Percentiles rank a stretch among this genome's conserved stretches.
These are phyloP conservation scores for Acipenser ruthenus DNA, from an alignment of 2,797 vertebrate species.

Conservation along the genomic window DNA sequence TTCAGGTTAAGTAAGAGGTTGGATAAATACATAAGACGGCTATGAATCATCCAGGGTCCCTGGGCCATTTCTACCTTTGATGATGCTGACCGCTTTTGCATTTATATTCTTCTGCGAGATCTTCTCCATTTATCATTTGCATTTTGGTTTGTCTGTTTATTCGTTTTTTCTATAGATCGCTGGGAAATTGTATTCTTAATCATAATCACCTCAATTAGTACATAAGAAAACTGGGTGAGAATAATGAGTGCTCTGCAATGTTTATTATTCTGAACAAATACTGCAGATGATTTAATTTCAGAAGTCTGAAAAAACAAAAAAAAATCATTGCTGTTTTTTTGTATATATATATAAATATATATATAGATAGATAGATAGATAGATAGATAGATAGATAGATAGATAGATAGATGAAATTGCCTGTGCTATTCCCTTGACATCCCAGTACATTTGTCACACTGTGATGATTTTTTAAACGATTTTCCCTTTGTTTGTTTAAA, in stretches of 20 bases:
- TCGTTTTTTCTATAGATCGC: slow-evolving; percentile 9
- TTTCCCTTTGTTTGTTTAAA: not conserved
- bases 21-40: too few species aligned
- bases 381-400: not conserved
- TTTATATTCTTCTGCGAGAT: not conserved
- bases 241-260: slow-evolving; percentile 6
- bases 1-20: too few species aligned
- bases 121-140: slow-evolving; percentile 14
- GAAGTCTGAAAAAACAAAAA: not conserved
- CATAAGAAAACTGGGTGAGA: slow-evolving; percentile 7
- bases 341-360: not conserved
- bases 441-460: not conserved
- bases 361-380: not conserved
- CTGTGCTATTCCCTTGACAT: not conserved
- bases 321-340: not conserved
- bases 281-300: slow-evolving; percentile 9
- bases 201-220: slow-evolving; percentile 21
- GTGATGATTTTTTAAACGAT: not conserved
- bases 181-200: slow-evolving; percentile 12
- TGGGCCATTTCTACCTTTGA: too few species aligned
- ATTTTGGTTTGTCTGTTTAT: slow-evolving; percentile 14
- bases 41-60: too few species aligned
- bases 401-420: not conserved
- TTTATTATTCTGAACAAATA: slow-evolving; percentile 1
- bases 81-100: not conserved